phyloP scores from a whole-genome alignment of 1,140 invertebrate genomes.

The Vollenhovia emeryi region DNA sequence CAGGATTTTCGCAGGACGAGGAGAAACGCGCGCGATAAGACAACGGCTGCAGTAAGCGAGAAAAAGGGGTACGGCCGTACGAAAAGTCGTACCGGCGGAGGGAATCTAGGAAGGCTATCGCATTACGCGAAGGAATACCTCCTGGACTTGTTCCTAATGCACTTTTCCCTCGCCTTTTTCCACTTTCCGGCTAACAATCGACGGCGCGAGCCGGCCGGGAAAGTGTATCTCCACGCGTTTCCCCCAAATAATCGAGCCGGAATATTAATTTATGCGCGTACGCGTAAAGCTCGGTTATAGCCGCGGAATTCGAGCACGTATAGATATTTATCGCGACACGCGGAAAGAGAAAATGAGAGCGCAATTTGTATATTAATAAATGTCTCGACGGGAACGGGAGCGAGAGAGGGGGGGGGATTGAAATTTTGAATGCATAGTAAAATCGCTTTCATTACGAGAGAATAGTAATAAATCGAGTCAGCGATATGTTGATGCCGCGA shows the following conservation, averaged over 20 bases:
- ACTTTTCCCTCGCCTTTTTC: background rate
- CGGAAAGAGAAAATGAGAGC: conserved; percentile 31
- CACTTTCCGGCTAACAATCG: background rate
- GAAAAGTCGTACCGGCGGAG: conserved; percentile 23
- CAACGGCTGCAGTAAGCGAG: conserved; percentile 53
- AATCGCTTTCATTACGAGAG: conserved; percentile 50
- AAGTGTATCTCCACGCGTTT: too few relatives aligned
- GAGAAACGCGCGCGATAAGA: conserved; percentile 58
- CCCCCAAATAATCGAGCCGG: background rate
- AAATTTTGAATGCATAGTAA: conserved; percentile 35
- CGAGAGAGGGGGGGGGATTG: background rate
- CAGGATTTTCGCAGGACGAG: conserved; percentile 51
- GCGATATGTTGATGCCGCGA: conserved; percentile 46
- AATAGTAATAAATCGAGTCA: conserved; percentile 48
- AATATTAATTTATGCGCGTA: conserved; percentile 27
- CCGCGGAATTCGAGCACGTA: background rate
- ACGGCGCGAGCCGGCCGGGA: background rate
- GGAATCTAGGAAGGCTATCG: conserved; percentile 59
- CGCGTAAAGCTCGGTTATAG: background rate
- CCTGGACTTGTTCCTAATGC: background rate
- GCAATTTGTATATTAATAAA: conserved; percentile 53
- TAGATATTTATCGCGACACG: background rate
- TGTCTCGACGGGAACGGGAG: background rate
- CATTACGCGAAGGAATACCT: background rate
- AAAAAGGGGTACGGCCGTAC: conserved; percentile 46